Evolutionary conservation across 2,797 vertebrate genomes (phyloP), one percentile per base, ranked within the genome.

Genomic region (Prunella strophiata): DNA sequence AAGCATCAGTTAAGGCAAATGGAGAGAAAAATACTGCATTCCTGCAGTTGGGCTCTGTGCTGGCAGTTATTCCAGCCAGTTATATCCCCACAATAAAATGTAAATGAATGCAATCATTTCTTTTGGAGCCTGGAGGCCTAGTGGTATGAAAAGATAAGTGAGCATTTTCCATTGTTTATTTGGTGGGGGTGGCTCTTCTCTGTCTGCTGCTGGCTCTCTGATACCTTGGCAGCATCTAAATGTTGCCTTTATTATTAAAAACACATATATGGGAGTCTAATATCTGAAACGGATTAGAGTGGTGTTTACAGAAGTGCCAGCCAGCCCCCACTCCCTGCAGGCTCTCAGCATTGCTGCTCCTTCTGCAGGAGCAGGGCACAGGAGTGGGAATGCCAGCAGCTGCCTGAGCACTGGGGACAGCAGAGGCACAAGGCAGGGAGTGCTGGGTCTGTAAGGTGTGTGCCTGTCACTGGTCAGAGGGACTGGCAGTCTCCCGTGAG

Each of bases 91-190:
- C 93, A 96, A 94, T 95, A 96, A 96, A 95, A 96, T 95, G 94
- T 85, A 96, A 97, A 97, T 96, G 84, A 97, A 91, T 91, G 93
- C 92, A 94, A 94, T 96, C 10, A 94, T 78, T 90, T 96, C 86
- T 94, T 96, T 88, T 91, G 88, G 94, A 92, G 91, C 95, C 94
- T 82, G 85, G 78, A 96, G 94, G 95, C 95, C 89, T 84, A 47
- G 93, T 94, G 93, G 85, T 88, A 88, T 83, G 86, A 95, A 96
- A 94, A 95, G 93, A 96, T 97, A 96, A 97, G 95, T 17, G 19
- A 94, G 79, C 36, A 47, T 97, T 97, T 97, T n/a, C 94, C 63
- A 93, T 97, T 97, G 95, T 96, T 94, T 95, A 85, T 95, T 47
- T 73, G 93, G 84, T 92, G 66, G 68, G 90, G 68, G 66, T 94